These are phyloP conservation scores for Globodera ellingtonae DNA, from an alignment of 1,140 invertebrate genomes.

Conservation along the genomic window DNA sequence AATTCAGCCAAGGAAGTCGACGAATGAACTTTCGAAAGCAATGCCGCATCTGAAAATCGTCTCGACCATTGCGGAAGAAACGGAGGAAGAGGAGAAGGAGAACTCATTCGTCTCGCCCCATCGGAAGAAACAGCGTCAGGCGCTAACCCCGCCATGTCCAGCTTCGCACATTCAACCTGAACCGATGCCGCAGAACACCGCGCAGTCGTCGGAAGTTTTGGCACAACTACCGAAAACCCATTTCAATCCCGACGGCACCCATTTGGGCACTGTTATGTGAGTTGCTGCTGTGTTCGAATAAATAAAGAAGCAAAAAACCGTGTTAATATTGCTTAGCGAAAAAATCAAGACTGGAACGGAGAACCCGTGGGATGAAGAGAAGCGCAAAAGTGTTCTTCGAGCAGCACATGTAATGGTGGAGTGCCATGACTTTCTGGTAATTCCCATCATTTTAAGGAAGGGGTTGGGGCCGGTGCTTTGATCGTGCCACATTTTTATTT, in stretches of 20 bases:
- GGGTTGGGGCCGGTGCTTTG: no score
- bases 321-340: not conserved
- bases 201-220: no score
- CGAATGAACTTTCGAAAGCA: not conserved
- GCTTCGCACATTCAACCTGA: not conserved
- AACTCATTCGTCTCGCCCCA: not conserved
- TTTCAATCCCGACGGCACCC: not conserved
- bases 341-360: not conserved
- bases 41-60: slow-evolving; percentile 15
- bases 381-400: slow-evolving; percentile 21
- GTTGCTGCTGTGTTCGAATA: slow-evolving; percentile 43
- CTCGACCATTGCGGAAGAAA: slow-evolving; percentile 23
- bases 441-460: slow-evolving; percentile 9
- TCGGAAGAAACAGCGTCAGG: not conserved
- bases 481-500: not conserved
- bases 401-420: slow-evolving; percentile 23
- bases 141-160: not conserved
- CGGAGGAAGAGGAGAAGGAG: slow-evolving; percentile 10
- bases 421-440: slow-evolving; percentile 33
- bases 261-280: slow-evolving; percentile 18
- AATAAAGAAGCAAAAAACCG: slow-evolving; percentile 28
- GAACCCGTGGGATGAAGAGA: slow-evolving; percentile 34
- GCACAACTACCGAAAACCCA: not conserved
- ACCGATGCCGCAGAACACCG: not conserved
- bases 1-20: slow-evolving; percentile 2